A percentile compares a stretch with the other conserved stretches of the same genome.
Conservation (phyloP, 2,888 invertebrate species). For the Epirrita christyi region DNA sequence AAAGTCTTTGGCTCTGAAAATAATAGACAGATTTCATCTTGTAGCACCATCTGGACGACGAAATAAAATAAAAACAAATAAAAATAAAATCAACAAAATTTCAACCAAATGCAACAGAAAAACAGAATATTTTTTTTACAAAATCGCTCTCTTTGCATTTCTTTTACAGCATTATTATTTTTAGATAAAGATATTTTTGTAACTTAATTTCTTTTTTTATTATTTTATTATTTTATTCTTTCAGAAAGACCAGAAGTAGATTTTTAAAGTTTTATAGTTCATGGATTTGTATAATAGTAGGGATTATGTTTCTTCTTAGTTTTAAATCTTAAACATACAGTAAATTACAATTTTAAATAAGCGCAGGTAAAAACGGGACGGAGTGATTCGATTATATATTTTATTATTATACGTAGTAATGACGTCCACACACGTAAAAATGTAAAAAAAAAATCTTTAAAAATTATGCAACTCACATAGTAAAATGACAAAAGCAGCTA, state of each 20-base stretch:
- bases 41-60: constrained; percentile 77
- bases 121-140: constrained; percentile 26
- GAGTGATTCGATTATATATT: constrained; percentile 51
- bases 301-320: constrained; percentile 14
- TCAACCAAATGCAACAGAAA: constrained; percentile 46
- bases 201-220: no score
- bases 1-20: constrained; percentile 78
- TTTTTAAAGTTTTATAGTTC: background rate
- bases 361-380: constrained; percentile 65
- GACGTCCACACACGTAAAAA: constrained; percentile 56
- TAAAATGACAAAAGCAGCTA: constrained; percentile 28
- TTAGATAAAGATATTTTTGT: background rate
- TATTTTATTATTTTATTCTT: background rate
- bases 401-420: constrained; percentile 34
- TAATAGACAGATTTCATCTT: constrained; percentile 66
- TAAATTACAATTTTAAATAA: constrained; percentile 43
- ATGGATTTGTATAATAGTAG: constrained; percentile 1
- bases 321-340: constrained; percentile 17
- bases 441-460: constrained; percentile 16
- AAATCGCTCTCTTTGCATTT: background rate
- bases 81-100: constrained; percentile 48
- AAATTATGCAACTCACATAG: constrained; percentile 6
- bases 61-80: constrained; percentile 47
- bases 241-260: background rate
- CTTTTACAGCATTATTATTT: background rate